Evolutionary conservation across 1,140 invertebrate species (phyloP).

Genomic region (Bombus huntii): DNA sequence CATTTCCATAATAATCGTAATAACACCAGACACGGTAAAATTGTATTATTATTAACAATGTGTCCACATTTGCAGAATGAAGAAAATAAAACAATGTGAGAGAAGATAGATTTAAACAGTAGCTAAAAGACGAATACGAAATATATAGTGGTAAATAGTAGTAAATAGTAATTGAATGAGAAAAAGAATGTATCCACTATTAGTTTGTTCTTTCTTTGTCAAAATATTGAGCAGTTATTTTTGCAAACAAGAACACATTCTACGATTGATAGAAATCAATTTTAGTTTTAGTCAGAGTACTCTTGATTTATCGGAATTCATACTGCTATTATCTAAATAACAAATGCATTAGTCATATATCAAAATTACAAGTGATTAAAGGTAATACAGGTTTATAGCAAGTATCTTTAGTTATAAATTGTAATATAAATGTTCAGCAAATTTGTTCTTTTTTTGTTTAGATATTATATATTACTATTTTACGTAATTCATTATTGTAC

Average conservation of each 20-base stretch:
- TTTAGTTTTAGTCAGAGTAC: constrained; percentile 43
- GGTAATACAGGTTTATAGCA: constrained; percentile 67
- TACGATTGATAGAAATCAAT: constrained; percentile 51
- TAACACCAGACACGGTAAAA: constrained; percentile 44
- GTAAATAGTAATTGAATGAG: constrained; percentile 4
- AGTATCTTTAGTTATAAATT: constrained; percentile 70
- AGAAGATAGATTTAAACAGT: background rate
- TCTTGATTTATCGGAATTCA: constrained; percentile 30
- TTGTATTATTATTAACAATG: constrained; percentile 45
- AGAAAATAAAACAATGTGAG: constrained; percentile 13
- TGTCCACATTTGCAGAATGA: constrained; percentile 41
- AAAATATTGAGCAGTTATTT: constrained; percentile 51
- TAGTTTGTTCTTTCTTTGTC: background rate
- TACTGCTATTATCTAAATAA: constrained; percentile 62
- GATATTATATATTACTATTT: constrained; percentile 71
- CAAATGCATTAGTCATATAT: constrained; percentile 69
- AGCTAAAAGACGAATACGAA: background rate
- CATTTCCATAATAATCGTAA: constrained; percentile 33
- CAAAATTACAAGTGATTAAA: constrained; percentile 69
- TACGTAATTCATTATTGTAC: constrained; percentile 77
- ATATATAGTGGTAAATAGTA: background rate
- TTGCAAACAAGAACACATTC: constrained; percentile 60
- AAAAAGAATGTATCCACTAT: constrained; percentile 23
- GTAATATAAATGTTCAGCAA: constrained; percentile 75
- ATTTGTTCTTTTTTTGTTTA: constrained; percentile 62